phyloP scores from a whole-genome alignment of 2,888 invertebrate species.

The Toxonevra muliebris region DNA sequence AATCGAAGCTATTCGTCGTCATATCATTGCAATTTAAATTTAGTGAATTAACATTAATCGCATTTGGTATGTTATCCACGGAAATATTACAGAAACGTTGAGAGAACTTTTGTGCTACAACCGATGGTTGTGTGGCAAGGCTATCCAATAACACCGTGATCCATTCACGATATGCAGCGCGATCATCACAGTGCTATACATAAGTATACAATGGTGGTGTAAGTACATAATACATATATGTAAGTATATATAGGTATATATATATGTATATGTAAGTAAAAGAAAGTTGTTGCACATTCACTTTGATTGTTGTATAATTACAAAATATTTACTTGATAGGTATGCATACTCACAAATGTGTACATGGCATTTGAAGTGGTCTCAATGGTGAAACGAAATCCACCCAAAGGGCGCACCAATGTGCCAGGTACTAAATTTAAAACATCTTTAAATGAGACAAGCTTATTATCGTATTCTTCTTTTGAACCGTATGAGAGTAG shows the following conservation, averaged over 20 bases:
- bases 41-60: conserved; percentile 21
- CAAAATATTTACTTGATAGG: background rate
- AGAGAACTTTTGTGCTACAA: conserved; percentile 20
- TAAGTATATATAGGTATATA: background rate
- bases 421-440: conserved; percentile 57
- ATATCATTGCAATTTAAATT: too few species aligned
- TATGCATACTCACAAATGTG: conserved; percentile 50
- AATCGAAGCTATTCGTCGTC: conserved; percentile 46
- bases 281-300: background rate
- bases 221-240: background rate
- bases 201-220: background rate
- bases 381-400: conserved; percentile 56
- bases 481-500: conserved; percentile 54
- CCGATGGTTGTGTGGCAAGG: conserved; percentile 14
- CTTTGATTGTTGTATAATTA: too few species aligned
- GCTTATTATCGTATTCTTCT: conserved; percentile 56
- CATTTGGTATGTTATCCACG: conserved; percentile 36
- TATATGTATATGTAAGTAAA: background rate
- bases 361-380: conserved; percentile 53
- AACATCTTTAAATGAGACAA: conserved; percentile 56
- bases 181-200: conserved; percentile 54
- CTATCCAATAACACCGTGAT: conserved; percentile 53
- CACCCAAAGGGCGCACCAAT: conserved; percentile 51
- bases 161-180: conserved; percentile 54
- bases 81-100: conserved; percentile 35